phyloP scores from a whole-genome alignment of 1,140 invertebrate genomes.

The Gryon sp. region DNA sequence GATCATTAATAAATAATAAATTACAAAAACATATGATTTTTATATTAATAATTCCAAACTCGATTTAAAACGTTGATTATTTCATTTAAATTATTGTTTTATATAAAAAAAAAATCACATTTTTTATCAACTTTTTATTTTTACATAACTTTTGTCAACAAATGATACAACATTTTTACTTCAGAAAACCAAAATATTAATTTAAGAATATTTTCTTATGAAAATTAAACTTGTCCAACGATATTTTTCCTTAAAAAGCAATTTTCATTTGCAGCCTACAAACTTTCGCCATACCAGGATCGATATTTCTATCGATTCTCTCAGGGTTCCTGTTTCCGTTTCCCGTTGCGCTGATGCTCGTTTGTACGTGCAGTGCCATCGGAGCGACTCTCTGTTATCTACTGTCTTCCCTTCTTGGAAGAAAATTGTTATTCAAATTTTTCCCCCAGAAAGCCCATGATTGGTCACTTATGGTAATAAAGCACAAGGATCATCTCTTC shows the following conservation, averaged over 20 bases:
- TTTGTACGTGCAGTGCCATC: conserved; percentile 97
- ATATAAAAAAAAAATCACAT: too few species aligned
- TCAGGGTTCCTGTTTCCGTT: conserved; percentile 99
- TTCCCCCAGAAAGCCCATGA: conserved; percentile 92
- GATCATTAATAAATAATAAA: too few species aligned
- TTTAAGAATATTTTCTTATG: too few species aligned
- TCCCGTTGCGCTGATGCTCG: conserved; percentile 90
- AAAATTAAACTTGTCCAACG: too few species aligned
- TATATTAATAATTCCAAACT: too few species aligned
- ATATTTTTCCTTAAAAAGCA: not conserved
- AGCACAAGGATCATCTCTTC: conserved; percentile 92
- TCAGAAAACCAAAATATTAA: too few species aligned
- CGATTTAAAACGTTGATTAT: too few species aligned
- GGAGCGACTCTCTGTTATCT: conserved; percentile 98
- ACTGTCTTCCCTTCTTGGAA: conserved; percentile 93
- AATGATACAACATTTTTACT: too few species aligned
- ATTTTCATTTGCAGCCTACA: conserved; percentile 93
- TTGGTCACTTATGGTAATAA: conserved; percentile 91
- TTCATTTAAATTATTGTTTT: too few species aligned
- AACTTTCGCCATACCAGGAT: conserved; percentile 99
- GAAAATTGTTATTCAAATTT: conserved; percentile 90
- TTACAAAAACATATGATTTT: too few species aligned
- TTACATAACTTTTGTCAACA: too few species aligned
- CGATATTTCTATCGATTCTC: conserved; percentile 97
- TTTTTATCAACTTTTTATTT: too few species aligned